phyloP scores from a whole-genome alignment of 2,888 invertebrate genomes.

The Dolichopus griseipennis region DNA sequence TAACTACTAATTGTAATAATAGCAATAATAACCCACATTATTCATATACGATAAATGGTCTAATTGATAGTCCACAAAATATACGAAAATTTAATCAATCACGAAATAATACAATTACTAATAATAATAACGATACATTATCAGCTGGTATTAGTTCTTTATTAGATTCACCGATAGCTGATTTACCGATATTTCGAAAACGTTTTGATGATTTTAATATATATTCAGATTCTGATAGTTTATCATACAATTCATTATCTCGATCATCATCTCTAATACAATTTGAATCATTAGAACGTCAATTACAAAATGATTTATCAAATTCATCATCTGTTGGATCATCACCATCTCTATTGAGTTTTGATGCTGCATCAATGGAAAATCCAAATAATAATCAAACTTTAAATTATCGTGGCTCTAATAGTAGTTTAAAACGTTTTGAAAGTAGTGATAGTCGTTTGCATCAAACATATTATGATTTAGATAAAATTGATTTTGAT shows the following conservation, averaged over 20 bases:
- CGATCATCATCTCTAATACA: constrained; percentile 74
- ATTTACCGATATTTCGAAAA: constrained; percentile 26
- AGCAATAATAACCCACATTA: not conserved
- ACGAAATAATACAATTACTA: constrained; percentile 20
- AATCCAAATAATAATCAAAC: constrained; percentile 29
- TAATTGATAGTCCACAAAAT: constrained; percentile 17
- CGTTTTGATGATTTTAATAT: constrained; percentile 38
- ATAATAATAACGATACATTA: not conserved
- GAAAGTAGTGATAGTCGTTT: constrained; percentile 37
- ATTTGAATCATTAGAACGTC: constrained; percentile 73
- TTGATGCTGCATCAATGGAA: constrained; percentile 26
- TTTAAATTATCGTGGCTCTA: constrained; percentile 34
- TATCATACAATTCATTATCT: constrained; percentile 54
- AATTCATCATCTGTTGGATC: constrained; percentile 35
- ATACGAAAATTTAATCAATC: constrained; percentile 22
- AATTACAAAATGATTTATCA: constrained; percentile 47
- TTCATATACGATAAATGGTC: constrained; percentile 1
- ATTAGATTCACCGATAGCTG: constrained; percentile 23
- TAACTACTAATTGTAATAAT: too few species aligned
- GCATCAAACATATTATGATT: constrained; percentile 40
- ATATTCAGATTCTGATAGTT: constrained; percentile 42
- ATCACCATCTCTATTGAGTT: constrained; percentile 39
- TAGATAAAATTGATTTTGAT: constrained; percentile 38
- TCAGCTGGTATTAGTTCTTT: not conserved
- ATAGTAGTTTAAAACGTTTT: constrained; percentile 35